These are phyloP conservation scores for Felis chaus DNA, from an alignment of 2,113 vertebrate genomes.

Conservation along the genomic window DNA sequence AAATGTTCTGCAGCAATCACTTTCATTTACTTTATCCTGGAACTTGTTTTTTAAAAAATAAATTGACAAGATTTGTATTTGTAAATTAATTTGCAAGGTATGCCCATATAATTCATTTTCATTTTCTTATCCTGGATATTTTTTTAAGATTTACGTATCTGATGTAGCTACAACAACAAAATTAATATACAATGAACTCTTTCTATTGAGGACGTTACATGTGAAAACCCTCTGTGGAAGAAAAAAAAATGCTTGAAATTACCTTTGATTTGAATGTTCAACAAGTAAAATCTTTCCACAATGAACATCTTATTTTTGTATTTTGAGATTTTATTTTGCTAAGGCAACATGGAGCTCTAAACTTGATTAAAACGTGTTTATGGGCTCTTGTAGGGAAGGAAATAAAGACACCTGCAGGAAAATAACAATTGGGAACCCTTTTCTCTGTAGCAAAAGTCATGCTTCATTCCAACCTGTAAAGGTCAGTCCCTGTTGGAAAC, in stretches of 20 bases:
- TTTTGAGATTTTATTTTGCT: constrained; percentile 74
- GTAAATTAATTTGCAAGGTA: constrained; percentile 54
- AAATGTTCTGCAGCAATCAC: background rate
- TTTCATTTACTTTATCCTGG: constrained; percentile 4
- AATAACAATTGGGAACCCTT: constrained; percentile 47
- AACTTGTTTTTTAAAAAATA: background rate
- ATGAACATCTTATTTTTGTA: constrained; percentile 36
- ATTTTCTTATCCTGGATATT: constrained; percentile 15
- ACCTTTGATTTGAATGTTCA: constrained; percentile 50
- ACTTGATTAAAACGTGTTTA: constrained; percentile 57
- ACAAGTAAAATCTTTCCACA: constrained; percentile 57
- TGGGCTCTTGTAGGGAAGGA: constrained; percentile 71
- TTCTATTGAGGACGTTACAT: background rate
- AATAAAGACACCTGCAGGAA: constrained; percentile 72
- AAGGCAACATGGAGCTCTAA: constrained; percentile 61
- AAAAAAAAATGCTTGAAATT: constrained; percentile 27
- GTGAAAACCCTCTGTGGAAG: background rate
- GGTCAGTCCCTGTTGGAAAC: constrained; percentile 49
- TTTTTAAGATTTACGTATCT: constrained; percentile 6
- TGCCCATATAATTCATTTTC: constrained; percentile 34
- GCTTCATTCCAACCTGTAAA: constrained; percentile 68
- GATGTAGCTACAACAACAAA: background rate
- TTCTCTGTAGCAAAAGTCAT: constrained; percentile 65
- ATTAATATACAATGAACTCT: constrained; percentile 18
- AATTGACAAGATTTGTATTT: background rate